Conservation (phyloP, 2,888 invertebrate genomes). For the Agrotis exclamationis region DNA sequence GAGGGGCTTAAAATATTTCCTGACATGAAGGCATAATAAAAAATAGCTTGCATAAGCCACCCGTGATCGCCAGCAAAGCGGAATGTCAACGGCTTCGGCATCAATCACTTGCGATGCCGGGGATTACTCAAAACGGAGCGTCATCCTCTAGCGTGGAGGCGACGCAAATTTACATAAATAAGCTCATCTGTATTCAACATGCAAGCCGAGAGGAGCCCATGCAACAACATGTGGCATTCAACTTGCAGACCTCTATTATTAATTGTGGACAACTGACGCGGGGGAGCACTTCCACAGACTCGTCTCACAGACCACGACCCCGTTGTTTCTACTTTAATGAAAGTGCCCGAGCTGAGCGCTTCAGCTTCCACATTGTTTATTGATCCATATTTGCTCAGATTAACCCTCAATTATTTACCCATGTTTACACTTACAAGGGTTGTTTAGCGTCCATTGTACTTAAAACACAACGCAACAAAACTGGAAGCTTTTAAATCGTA, state of each 20-base stretch:
- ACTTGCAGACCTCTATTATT: slow-evolving; percentile 89
- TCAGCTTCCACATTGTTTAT: slow-evolving; percentile 73
- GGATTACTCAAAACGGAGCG: slow-evolving; percentile 84
- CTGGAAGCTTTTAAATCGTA: slow-evolving; percentile 64
- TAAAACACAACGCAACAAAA: slow-evolving; percentile 48
- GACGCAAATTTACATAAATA: slow-evolving; percentile 88
- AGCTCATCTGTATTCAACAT: slow-evolving; percentile 89
- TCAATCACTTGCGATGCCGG: slow-evolving; percentile 86
- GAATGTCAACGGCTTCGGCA: slow-evolving; percentile 82
- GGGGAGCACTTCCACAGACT: slow-evolving; percentile 75
- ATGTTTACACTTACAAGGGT: slow-evolving; percentile 40
- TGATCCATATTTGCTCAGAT: slow-evolving; percentile 72
- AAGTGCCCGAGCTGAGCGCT: slow-evolving; percentile 74
- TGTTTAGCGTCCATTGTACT: slow-evolving; percentile 40
- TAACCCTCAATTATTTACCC: slow-evolving; percentile 59
- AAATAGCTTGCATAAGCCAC: slow-evolving; percentile 64
- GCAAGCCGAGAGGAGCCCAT: slow-evolving; percentile 83
- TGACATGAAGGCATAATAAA: slow-evolving; percentile 62
- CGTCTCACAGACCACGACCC: slow-evolving; percentile 69
- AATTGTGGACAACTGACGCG: slow-evolving; percentile 87
- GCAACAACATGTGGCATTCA: slow-evolving; percentile 89
- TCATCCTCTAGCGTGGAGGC: slow-evolving; percentile 80
- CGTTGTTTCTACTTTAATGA: slow-evolving; percentile 82
- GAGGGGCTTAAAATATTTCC: slow-evolving; percentile 55
- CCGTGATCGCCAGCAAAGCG: slow-evolving; percentile 73